Evolutionary conservation across 2,888 invertebrate genomes (phyloP), one percentile per base, ranked within the genome.

Genomic region (Physocephala rufipes): DNA sequence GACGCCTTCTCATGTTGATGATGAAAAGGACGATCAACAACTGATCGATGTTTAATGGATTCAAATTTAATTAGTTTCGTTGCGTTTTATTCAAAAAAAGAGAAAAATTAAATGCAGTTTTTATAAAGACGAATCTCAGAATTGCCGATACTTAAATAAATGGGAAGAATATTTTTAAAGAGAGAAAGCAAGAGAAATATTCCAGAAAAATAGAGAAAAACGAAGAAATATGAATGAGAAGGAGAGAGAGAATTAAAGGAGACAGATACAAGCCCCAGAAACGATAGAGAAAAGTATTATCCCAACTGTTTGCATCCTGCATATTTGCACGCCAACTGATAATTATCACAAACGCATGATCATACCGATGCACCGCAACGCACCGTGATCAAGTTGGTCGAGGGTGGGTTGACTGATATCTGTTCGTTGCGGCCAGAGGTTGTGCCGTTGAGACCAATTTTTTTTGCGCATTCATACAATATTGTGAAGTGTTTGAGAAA

Each of bases 261-360:
- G 51, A 2, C 30, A 53, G 24, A 26, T 61, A 70, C 3, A 26
- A 70, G 73, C 62, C 67, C 69, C 73, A 70, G 75, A 74, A n/a
- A 75, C 75, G 78, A 47, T 45, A 13, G 26, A 30, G 61, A 21
- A 21, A n/a, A 12, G n/a, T 43, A 21, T 7, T 4, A 36, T 36
- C 43, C 21, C 26, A 43, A 19, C 21, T 53, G 45, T 13, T 67
- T 26, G 49, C 61, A 51, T 36, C 61, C 78, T 80, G 80, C 83
- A 82, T 82, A 82, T 83, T 83, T 82, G 82, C 82, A 82, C 82
- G 82, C 82, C 76, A 83, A 81, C 78, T 79, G 82, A 83, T 83
- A 82, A 80, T 83, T 83, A 82, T 83, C 82, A 77, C 79, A 74
- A 61, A 62, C 67, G 61, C 67, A 66, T 51, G 64, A 69, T 5